Base-by-base conservation (phyloP, 2,888 invertebrate genomes). In the Dromius quadrimaculatus region DNA sequence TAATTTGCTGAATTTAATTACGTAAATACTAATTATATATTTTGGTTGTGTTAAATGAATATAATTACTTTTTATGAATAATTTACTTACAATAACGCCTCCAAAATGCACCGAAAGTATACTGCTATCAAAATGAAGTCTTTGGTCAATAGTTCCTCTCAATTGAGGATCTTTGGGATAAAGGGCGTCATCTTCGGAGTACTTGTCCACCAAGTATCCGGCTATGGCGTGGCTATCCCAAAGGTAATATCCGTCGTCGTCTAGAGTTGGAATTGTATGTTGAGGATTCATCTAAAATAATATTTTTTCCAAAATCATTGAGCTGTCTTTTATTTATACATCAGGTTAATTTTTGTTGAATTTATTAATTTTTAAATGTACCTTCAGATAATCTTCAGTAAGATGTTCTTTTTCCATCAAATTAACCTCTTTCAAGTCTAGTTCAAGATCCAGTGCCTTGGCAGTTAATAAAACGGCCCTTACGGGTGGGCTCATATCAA, bases 191-290 rank as follows among this genome's bases (percentile, higher is more conserved):
- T 83, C 79, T 66, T 83, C 81, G 2, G 59, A 76, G 71, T 79
- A 80, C 73, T 78, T 77, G 20, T 76, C 77, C 8, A 79, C 77
- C 36, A 80, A 72, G 74, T 80, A 80, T 3, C 75, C 81, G 4
- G 81, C 79, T 36, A 87, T 86, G 0, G 86, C 86, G 74, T 87
- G 86, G 73, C 87, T 87, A 71, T 78, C 83, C 81, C 74, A 85
- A 5, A 80, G 66, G 84, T 83, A 72, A 78, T 84, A 86, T 71
- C 86, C 86, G 23, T 84, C 84, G 72, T 85, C 86, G 73, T 86
- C 84, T 50, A 89, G 79, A 17, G 86, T 85, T 2, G 89, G 89
- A 50, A 88, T 80, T 32, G 85, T 86, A 76, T 86, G 87, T 75
- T 85, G 84, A 0, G 87, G 87, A 78, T 87, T 87, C 0, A 86